A percentile compares a stretch with the other conserved stretches of the same genome.
Evolutionary conservation across 2,113 vertebrate species (phyloP).

Genomic region (Thryonomys swinderianus): DNA sequence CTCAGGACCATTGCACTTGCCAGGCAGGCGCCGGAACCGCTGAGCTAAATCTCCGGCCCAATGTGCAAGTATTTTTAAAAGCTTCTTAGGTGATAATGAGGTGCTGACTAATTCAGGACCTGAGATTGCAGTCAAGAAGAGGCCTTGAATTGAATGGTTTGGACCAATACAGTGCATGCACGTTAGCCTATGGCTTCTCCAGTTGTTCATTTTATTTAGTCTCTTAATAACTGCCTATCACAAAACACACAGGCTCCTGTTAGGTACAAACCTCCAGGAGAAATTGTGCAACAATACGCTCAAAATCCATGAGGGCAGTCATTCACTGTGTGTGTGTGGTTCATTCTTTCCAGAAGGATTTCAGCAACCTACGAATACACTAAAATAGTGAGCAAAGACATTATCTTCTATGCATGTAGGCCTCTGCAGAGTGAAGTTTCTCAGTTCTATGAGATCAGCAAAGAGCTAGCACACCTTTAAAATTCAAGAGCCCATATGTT

Average conservation of each 20-base stretch:
- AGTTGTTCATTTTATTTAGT: neutral
- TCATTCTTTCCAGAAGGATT: neutral
- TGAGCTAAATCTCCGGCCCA: too few species aligned
- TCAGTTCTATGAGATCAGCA: neutral
- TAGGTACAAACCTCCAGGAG: neutral
- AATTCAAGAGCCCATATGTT: accelerated
- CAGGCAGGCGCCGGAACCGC: too few species aligned
- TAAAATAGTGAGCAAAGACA: neutral
- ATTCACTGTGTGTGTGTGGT: neutral
- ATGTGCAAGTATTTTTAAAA: neutral
- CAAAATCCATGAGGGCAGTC: neutral
- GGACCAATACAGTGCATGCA: neutral
- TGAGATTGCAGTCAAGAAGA: neutral
- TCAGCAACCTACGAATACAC: neutral
- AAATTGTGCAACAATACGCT: neutral
- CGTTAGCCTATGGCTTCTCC: neutral
- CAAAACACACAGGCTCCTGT: neutral
- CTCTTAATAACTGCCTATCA: neutral
- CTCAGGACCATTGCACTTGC: too few species aligned
- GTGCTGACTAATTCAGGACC: accelerated
- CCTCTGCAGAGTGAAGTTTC: neutral
- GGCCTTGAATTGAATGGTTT: neutral
- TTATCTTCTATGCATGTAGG: neutral
- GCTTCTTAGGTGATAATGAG: too few species aligned
- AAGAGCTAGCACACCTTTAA: neutral